Evolutionary conservation across 2,888 invertebrate genomes (phyloP).

Genomic region (Megamerina dolium): DNA sequence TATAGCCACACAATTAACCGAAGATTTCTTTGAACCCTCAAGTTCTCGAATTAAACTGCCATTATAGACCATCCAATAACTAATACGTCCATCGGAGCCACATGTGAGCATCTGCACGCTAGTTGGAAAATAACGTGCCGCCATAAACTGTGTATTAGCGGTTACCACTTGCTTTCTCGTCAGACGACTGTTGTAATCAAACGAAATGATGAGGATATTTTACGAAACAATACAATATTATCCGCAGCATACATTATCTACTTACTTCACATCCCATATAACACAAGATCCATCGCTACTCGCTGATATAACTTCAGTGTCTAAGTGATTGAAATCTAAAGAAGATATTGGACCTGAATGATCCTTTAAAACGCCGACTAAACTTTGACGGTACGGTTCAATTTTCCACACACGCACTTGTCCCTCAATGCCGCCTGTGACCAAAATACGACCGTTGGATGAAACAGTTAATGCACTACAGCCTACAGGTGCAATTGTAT

Average conservation of each 20-base stretch:
- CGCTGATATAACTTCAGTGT: conserved; percentile 80
- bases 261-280: conserved; percentile 81
- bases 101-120: conserved; percentile 76
- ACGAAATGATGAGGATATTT: not conserved
- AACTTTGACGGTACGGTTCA: conserved; percentile 58
- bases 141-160: conserved; percentile 79
- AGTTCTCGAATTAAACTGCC: conserved; percentile 77
- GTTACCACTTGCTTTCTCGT: conserved; percentile 76
- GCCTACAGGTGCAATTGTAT: too few relatives aligned
- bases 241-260: not conserved
- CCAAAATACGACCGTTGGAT: conserved; percentile 61
- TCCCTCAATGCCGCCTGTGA: conserved; percentile 91
- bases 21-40: conserved; percentile 74
- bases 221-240: too few relatives aligned
- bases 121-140: conserved; percentile 64
- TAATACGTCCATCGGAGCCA: conserved; percentile 78
- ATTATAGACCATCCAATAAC: conserved; percentile 82
- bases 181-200: conserved; percentile 53
- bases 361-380: conserved; percentile 76
- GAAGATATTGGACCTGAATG: conserved; percentile 84
- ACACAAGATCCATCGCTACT: conserved; percentile 90
- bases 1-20: conserved; percentile 75
- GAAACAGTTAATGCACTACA: conserved; percentile 72
- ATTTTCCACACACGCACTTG: conserved; percentile 81
- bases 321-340: conserved; percentile 68